Evolutionary conservation across 2,113 vertebrate genomes (phyloP).

Genomic region (Crypturellus undulatus): DNA sequence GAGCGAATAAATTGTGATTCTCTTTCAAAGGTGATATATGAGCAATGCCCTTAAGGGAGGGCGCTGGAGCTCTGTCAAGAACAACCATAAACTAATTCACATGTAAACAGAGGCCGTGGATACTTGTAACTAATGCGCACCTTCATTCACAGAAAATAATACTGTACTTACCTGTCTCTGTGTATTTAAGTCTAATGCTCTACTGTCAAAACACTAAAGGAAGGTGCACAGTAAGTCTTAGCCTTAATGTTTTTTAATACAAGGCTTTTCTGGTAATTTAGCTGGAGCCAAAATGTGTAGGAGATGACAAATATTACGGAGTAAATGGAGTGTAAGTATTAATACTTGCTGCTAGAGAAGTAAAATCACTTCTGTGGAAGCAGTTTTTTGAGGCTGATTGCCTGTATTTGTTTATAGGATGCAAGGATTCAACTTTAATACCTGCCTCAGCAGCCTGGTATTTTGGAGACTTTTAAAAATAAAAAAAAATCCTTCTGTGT

Average conservation of each 20-base stretch:
- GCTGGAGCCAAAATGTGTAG: neutral
- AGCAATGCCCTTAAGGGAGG: slow-evolving; percentile 71
- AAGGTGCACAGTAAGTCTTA: neutral
- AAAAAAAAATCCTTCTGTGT: too few relatives aligned
- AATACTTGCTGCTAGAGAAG: neutral
- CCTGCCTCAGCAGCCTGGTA: neutral
- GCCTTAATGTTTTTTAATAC: neutral
- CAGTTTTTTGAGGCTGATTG: neutral
- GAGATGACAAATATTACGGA: neutral
- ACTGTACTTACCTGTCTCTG: neutral
- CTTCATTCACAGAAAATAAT: slow-evolving; percentile 56
- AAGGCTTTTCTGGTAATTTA: slow-evolving; percentile 2
- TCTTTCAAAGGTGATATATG: slow-evolving; percentile 69
- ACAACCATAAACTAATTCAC: slow-evolving; percentile 69
- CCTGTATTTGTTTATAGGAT: neutral
- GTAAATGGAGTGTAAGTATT: neutral
- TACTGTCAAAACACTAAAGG: neutral
- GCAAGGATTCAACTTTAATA: neutral
- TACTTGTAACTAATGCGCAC: neutral
- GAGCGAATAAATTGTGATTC: slow-evolving; percentile 68
- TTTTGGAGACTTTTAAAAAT: neutral
- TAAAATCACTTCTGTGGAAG: neutral
- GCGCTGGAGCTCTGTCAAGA: slow-evolving; percentile 63
- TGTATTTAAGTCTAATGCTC: neutral
- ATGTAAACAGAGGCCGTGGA: slow-evolving; percentile 60